Evolutionary conservation across 2,113 vertebrate species (phyloP), one percentile per base, ranked within the genome.

Genomic region (Notothenia coriiceps): DNA sequence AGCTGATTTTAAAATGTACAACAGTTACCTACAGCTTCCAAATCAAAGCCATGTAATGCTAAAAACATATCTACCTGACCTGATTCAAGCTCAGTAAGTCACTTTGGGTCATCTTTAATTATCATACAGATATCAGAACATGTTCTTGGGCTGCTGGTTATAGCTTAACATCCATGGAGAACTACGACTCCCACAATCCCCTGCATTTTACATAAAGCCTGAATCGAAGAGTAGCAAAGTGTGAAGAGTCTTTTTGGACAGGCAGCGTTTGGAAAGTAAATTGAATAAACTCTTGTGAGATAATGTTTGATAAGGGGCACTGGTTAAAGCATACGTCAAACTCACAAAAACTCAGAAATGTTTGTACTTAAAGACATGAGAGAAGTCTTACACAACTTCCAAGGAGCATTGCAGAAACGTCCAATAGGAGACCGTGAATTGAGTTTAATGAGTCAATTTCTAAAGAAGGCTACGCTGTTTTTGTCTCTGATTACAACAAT

Each of bases 81-180:
- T 52, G 43, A 66, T 17, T 46, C 65, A 20, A 57, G 54, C 50
- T 68, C 59, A 57, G 43, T 11, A 6, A 71, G 35, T 70, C 40
- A 52, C 68, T 88, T 88, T 79, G 85, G 83, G 17, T 78, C 7
- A 17, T 33, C 11, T 12, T 22, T 46, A 20, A 44, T 82, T 77
- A 70, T 25, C 68, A 79, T 66, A 29, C 49, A 68, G 44, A n/a
- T 7, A 40, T 40, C 35, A 40, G 35, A 40, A 40, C 1, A 40
- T 40, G 7, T 7, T 6, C 35, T 17, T 15, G 44, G 61, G 51
- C 4, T 20, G 49, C 55, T 66, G 55, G 14, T 13, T 62, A 47
- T 6, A 22, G 10, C 9, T 82, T 1, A 3, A 69, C 10, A 51
- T 22, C 3, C 6, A 29, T 40, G 66, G 66, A 43, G 50, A 46